phyloP scores from a whole-genome alignment of 2,113 vertebrate genomes.

The Romanogobio albipinnatus region DNA sequence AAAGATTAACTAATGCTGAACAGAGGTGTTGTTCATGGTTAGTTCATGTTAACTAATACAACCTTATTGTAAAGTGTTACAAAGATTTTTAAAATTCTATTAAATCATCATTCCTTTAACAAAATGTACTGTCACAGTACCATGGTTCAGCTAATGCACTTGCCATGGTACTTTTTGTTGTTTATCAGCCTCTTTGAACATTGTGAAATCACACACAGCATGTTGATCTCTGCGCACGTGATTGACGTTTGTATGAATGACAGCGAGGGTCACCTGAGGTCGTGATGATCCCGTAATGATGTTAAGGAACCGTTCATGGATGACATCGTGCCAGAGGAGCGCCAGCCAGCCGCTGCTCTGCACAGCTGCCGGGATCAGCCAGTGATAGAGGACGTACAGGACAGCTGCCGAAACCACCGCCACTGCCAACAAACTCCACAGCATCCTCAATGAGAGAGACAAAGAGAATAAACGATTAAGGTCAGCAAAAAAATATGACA shows the following conservation, averaged over 20 bases:
- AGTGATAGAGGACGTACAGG: slow-evolving; percentile 52
- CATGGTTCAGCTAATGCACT: not conserved
- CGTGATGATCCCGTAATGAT: slow-evolving; percentile 51
- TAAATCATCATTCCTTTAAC: not conserved
- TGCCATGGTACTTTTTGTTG: not conserved
- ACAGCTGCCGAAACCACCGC: slow-evolving; percentile 33
- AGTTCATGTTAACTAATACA: too few relatives aligned
- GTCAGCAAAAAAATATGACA: not conserved
- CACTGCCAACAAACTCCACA: slow-evolving; percentile 38
- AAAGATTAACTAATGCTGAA: too few relatives aligned
- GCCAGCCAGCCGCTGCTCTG: slow-evolving; percentile 34
- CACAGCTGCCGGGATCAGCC: slow-evolving; percentile 57
- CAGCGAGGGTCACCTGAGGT: slow-evolving; percentile 55
- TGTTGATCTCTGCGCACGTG: not conserved
- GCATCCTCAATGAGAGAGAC: slow-evolving; percentile 53
- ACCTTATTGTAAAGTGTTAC: too few relatives aligned
- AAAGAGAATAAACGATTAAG: not conserved
- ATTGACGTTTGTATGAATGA: not conserved
- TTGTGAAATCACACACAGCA: not conserved
- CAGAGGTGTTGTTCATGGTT: too few relatives aligned
- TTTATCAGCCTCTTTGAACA: not conserved
- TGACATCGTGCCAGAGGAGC: slow-evolving; percentile 57
- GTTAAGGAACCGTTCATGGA: slow-evolving; percentile 52
- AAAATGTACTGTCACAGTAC: not conserved
- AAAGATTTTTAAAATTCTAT: not conserved